phyloP scores from a whole-genome alignment of 2,797 vertebrate species.

The Salarias fasciatus region DNA sequence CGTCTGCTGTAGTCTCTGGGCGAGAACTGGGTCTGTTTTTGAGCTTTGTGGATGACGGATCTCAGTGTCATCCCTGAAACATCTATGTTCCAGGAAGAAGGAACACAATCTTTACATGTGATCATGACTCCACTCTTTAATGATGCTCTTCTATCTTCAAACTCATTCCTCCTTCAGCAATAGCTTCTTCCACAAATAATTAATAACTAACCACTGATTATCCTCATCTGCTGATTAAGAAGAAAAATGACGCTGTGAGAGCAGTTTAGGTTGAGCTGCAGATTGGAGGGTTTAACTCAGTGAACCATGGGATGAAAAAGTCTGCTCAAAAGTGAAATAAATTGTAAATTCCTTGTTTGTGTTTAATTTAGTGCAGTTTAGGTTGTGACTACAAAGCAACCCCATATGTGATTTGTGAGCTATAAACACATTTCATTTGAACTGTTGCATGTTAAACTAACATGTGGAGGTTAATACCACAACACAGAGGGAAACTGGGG shows the following conservation, averaged over 20 bases:
- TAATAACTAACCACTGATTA: slow-evolving; percentile 7
- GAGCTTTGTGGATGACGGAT: slow-evolving; percentile 24
- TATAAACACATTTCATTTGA: no score
- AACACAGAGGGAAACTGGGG: no score
- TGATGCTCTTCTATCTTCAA: neutral
- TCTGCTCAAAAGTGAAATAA: neutral
- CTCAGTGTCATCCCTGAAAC: slow-evolving; percentile 11
- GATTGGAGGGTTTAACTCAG: slow-evolving; percentile 19
- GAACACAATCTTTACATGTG: neutral
- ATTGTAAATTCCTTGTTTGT: neutral
- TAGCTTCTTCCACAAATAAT: slow-evolving; percentile 10
- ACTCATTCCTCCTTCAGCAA: slow-evolving; percentile 5
- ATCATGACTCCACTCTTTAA: slow-evolving; percentile 16
- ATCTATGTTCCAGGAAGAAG: slow-evolving; percentile 22
- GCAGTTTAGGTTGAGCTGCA: slow-evolving; percentile 1
- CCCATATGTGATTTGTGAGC: neutral
- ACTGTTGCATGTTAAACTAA: no score
- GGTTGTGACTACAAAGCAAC: neutral
- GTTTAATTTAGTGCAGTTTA: neutral
- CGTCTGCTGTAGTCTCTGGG: slow-evolving; percentile 11
- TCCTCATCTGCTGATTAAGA: slow-evolving; percentile 16
- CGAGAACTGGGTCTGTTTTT: slow-evolving; percentile 5
- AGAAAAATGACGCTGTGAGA: slow-evolving; percentile 8
- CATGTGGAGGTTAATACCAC: no score
- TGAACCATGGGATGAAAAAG: slow-evolving; percentile 23